Percentiles rank a stretch among this genome's conserved stretches.
Conservation (phyloP, 1,140 invertebrate species). For the Drosophila sucinea region DNA sequence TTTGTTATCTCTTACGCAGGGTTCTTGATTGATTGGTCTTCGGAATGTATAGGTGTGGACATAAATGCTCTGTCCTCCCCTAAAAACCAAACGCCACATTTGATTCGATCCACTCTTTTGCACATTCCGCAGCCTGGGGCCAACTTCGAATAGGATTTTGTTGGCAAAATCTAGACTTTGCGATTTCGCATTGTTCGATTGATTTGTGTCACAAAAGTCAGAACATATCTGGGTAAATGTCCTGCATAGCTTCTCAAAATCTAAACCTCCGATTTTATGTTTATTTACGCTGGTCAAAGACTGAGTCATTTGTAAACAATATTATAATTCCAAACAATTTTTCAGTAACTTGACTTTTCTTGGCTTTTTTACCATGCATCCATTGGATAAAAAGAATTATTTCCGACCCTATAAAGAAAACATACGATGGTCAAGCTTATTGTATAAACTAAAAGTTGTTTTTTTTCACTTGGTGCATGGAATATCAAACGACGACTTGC, state of each 20-base stretch:
- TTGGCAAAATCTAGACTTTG: slow-evolving; percentile 44
- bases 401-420: no score
- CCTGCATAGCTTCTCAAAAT: slow-evolving; percentile 32
- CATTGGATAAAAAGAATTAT: no score
- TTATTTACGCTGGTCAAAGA: not conserved
- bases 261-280: slow-evolving; percentile 17
- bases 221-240: slow-evolving; percentile 46
- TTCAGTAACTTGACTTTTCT: no score
- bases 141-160: slow-evolving; percentile 43
- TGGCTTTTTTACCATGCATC: no score
- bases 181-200: slow-evolving; percentile 10
- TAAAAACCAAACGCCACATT: slow-evolving; percentile 60
- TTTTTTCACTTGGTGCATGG: no score
- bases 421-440: no score
- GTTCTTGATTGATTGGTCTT: slow-evolving; percentile 46
- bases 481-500: no score
- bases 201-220: slow-evolving; percentile 19
- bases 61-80: slow-evolving; percentile 30
- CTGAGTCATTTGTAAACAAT: no score
- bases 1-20: slow-evolving; percentile 38
- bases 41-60: slow-evolving; percentile 54
- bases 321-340: no score
- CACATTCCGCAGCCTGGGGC: slow-evolving; percentile 52
- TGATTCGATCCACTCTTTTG: slow-evolving; percentile 44
- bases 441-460: no score